These are phyloP conservation scores for Osedax frankpressi DNA, from an alignment of 2,888 invertebrate species.

Conservation along the genomic window DNA sequence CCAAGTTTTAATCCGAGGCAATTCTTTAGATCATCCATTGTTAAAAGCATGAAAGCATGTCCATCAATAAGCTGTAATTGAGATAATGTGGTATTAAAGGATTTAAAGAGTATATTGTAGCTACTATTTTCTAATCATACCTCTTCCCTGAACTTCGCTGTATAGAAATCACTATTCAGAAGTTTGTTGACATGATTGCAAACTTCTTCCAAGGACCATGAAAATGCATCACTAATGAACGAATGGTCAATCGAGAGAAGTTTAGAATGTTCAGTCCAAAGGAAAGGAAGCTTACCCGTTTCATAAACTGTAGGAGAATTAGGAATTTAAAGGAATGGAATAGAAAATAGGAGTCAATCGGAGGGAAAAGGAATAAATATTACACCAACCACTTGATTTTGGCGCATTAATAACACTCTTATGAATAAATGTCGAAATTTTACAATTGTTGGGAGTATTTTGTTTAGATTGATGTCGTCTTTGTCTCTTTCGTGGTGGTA, in stretches of 20 bases:
- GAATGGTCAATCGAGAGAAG: not conserved
- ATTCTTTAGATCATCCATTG: slow-evolving; percentile 82
- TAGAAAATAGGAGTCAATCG: too few species aligned
- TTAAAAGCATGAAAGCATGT: slow-evolving; percentile 75
- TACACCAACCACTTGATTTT: too few species aligned
- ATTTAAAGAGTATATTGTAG: not conserved
- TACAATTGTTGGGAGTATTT: too few species aligned
- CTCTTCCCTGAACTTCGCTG: not conserved
- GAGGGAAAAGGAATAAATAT: too few species aligned
- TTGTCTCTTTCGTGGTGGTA: too few species aligned
- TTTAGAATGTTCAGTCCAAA: not conserved
- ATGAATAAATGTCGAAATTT: too few species aligned
- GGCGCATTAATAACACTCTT: too few species aligned
- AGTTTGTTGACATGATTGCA: not conserved
- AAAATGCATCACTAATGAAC: not conserved
- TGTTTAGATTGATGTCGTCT: too few species aligned
- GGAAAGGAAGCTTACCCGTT: not conserved
- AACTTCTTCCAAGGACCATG: not conserved
- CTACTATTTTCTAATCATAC: not conserved
- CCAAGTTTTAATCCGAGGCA: slow-evolving; percentile 89
- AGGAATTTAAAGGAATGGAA: not conserved
- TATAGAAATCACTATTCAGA: not conserved
- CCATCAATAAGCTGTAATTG: slow-evolving; percentile 68
- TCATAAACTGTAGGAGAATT: not conserved
- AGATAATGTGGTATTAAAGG: not conserved